Evolutionary conservation across 2,797 vertebrate species (phyloP).

Genomic region (Typhlichthys subterraneus): DNA sequence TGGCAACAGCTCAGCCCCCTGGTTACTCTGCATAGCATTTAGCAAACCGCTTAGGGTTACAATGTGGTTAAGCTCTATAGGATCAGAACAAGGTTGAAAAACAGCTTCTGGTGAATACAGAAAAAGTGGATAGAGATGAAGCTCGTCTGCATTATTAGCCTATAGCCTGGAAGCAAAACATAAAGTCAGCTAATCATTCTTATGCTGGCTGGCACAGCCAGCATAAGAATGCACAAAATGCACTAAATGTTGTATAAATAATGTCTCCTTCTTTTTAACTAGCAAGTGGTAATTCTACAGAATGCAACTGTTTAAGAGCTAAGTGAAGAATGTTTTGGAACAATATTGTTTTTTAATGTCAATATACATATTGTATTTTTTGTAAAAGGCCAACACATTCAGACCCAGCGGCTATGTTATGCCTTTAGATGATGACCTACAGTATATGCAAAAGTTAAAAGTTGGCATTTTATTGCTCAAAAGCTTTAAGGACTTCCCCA

Average conservation of each 20-base stretch:
- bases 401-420: slow-evolving; percentile 44
- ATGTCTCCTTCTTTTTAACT: slow-evolving; percentile 21
- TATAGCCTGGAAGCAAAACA: slow-evolving; percentile 43
- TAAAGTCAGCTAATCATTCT: slow-evolving; percentile 54
- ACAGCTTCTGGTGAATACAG: slow-evolving; percentile 55
- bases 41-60: slow-evolving; percentile 67
- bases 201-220: slow-evolving; percentile 33
- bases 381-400: slow-evolving; percentile 45
- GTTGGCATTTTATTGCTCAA: slow-evolving; percentile 41
- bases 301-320: no score
- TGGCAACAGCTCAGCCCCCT: slow-evolving; percentile 53
- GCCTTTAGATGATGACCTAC: slow-evolving; percentile 52
- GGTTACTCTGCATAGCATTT: slow-evolving; percentile 56
- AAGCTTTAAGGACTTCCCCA: slow-evolving; percentile 62
- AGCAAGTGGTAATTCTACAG: not conserved
- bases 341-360: no score
- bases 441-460: slow-evolving; percentile 9
- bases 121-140: slow-evolving; percentile 46
- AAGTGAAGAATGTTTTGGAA: no score
- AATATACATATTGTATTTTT: not conserved
- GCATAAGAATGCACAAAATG: slow-evolving; percentile 36
- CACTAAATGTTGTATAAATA: slow-evolving; percentile 54
- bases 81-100: slow-evolving; percentile 67
- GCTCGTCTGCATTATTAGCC: slow-evolving; percentile 35
- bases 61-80: slow-evolving; percentile 58